Percentiles rank a stretch among this genome's conserved stretches.
These are phyloP conservation scores for Phylloscopus trochilus DNA, from an alignment of 2,113 vertebrate genomes.

Conservation along the genomic window DNA sequence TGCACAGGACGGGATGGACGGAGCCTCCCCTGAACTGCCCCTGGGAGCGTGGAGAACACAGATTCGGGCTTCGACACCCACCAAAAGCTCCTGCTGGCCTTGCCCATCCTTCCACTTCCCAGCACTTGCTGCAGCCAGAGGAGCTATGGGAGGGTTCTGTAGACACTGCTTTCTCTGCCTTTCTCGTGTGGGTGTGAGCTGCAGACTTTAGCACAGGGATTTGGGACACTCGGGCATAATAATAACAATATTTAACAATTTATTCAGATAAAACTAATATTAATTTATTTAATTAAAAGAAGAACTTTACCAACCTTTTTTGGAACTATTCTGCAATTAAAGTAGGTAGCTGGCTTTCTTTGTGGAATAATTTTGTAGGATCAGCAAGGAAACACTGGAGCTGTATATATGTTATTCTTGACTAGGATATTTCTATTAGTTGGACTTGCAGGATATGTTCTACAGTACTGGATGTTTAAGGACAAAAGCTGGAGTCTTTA, in stretches of 20 bases:
- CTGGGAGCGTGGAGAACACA: background rate
- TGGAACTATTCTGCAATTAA: constrained; percentile 75
- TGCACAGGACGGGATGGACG: constrained; percentile 13
- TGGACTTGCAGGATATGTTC: constrained; percentile 63
- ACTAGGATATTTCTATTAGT: constrained; percentile 69
- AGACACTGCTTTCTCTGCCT: constrained; percentile 44
- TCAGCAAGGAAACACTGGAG: constrained; percentile 72
- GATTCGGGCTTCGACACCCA: background rate
- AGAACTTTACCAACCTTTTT: constrained; percentile 79
- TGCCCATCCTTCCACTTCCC: background rate
- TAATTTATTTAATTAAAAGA: constrained; percentile 94
- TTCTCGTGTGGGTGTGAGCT: background rate
- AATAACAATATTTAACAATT: constrained; percentile 93
- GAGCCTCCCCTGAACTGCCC: background rate
- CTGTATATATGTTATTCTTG: constrained; percentile 74
- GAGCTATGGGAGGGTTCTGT: constrained; percentile 29
- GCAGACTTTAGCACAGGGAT: constrained; percentile 62
- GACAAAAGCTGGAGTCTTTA: constrained; percentile 70
- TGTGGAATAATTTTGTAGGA: constrained; percentile 65
- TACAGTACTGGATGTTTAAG: constrained; percentile 59
- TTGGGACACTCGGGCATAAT: constrained; percentile 68
- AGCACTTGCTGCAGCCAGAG: background rate
- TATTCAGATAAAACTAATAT: constrained; percentile 92
- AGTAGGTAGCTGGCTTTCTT: constrained; percentile 67
- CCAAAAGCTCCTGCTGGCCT: constrained; percentile 38